Evolutionary conservation across 2,113 vertebrate species (phyloP).

Genomic region (Zosterops hypoxanthus): DNA sequence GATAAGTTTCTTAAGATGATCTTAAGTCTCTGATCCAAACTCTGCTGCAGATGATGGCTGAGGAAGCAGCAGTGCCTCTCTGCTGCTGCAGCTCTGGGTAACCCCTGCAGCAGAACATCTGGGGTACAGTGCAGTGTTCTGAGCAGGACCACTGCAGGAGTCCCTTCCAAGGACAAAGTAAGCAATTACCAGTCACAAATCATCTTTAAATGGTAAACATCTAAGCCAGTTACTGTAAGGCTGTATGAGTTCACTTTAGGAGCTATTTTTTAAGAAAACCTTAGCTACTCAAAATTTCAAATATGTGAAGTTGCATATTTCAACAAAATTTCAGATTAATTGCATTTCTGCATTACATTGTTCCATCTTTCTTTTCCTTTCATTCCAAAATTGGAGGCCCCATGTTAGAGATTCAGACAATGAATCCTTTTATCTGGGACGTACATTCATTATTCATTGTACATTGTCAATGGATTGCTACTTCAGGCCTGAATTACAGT

Average conservation of each 20-base stretch:
- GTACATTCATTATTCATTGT: conserved; percentile 65
- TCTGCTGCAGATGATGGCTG: neutral
- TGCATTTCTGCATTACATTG: neutral
- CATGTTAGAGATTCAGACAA: conserved; percentile 28
- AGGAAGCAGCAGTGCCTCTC: neutral
- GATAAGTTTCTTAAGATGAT: fast-evolving
- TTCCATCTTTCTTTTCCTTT: neutral
- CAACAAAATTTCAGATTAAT: neutral
- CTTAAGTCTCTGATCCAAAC: neutral
- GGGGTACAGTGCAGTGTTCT: neutral
- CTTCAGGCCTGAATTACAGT: conserved; percentile 57
- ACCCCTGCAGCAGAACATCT: neutral
- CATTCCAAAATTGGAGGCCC: neutral
- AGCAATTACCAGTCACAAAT: neutral
- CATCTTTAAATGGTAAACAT: neutral
- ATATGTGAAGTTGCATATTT: neutral
- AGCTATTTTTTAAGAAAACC: neutral
- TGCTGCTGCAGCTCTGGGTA: neutral
- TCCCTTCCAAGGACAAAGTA: neutral
- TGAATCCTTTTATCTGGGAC: conserved; percentile 53
- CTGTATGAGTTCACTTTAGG: neutral
- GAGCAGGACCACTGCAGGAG: neutral
- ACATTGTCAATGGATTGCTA: conserved; percentile 55
- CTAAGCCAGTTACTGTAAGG: neutral
- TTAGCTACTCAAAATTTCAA: neutral